These are phyloP conservation scores for Sander vitreus DNA, from an alignment of 2,113 vertebrate species.

Conservation along the genomic window DNA sequence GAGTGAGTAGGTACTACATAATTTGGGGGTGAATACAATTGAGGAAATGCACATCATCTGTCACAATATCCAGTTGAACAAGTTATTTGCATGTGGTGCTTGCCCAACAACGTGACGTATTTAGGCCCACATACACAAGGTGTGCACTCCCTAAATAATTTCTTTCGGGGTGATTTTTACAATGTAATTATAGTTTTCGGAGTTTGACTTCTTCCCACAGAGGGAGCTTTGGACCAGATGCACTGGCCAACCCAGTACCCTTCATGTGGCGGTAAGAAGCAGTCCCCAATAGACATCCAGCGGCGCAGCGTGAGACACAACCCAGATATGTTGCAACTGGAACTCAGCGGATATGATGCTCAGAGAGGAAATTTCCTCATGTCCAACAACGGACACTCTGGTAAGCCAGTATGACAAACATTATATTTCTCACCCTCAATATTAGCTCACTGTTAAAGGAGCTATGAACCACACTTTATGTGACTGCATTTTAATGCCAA, in stretches of 20 bases:
- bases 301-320: slow-evolving; percentile 82
- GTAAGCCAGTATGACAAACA: slow-evolving; percentile 70
- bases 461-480: not conserved
- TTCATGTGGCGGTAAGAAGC: slow-evolving; percentile 83
- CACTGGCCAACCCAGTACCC: slow-evolving; percentile 87
- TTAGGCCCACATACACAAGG: too few relatives aligned
- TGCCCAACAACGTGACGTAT: too few relatives aligned
- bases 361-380: slow-evolving; percentile 81
- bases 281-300: slow-evolving; percentile 92
- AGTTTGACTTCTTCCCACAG: slow-evolving; percentile 53
- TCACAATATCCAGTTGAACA: slow-evolving; percentile 7
- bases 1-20: not conserved
- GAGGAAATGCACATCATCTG: not conserved
- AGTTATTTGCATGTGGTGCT: not conserved
- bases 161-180: not conserved
- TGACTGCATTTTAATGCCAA: not conserved
- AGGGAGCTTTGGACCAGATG: slow-evolving; percentile 85
- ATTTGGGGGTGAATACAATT: not conserved
- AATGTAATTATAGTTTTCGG: not conserved
- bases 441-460: not conserved
- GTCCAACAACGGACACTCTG: slow-evolving; percentile 93
- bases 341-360: slow-evolving; percentile 83
- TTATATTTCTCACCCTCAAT: not conserved
- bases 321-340: slow-evolving; percentile 76
- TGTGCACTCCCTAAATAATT: not conserved